phyloP scores from a whole-genome alignment of 2,888 invertebrate species.

The Nezara viridula region DNA sequence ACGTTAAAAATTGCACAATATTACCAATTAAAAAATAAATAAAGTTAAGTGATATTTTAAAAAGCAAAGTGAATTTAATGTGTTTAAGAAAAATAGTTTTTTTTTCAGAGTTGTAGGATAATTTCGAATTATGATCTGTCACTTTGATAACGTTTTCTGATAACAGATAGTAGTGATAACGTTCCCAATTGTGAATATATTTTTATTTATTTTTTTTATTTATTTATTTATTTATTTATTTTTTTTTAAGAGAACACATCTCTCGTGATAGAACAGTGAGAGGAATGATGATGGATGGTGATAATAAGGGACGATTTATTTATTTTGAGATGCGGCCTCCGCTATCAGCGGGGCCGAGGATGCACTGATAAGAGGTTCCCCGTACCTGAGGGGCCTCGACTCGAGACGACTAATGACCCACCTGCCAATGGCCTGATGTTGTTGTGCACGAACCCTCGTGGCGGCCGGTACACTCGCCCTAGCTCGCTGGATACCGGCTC shows the following conservation, averaged over 20 bases:
- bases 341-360: neutral
- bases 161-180: neutral
- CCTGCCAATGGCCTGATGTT: constrained; percentile 18
- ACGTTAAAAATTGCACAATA: neutral
- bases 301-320: neutral
- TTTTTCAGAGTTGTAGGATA: neutral
- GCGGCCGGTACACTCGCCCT: constrained; percentile 27
- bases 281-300: neutral
- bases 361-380: neutral
- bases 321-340: neutral
- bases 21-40: neutral
- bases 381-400: neutral
- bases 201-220: neutral
- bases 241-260: neutral
- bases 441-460: constrained; percentile 3
- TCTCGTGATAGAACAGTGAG: neutral
- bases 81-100: neutral
- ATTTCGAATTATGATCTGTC: neutral
- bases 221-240: neutral
- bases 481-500: constrained; percentile 34
- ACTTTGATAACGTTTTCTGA: neutral
- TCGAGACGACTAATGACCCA: neutral
- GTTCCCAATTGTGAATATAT: neutral
- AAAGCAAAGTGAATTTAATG: too few species aligned
- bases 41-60: neutral